Base-by-base conservation (phyloP, 2,888 invertebrate genomes). In the Rosalia funebris region DNA sequence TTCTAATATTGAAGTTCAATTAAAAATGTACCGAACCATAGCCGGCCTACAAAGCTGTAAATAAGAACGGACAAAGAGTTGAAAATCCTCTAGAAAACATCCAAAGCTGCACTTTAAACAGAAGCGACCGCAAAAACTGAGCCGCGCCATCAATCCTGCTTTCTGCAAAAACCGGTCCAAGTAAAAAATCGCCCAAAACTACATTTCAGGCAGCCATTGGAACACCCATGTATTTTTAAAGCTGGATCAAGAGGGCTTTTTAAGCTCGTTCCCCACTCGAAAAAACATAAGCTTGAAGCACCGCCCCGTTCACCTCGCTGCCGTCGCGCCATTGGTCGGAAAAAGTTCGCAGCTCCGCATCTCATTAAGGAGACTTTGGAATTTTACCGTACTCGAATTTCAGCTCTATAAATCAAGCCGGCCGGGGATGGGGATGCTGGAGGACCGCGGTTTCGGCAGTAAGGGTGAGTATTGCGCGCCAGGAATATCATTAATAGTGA, bases 361-460 rank as follows among this genome's bases (percentile, higher is more conserved):
- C 78, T 81, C 81, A 81, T 81, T 81, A 81, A 79, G 79, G 79
- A 79, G 79, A 77, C 79, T 79, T 78, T 76, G 76, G 77, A 77
- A 77, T 80, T 81, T 81, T 80, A 79, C 75, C 73, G 75, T 74
- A 73, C 73, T 73, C 76, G 78, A 79, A 78, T 75, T 77, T 80
- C 79, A 74, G 69, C 80, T 77, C 71, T 77, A 80, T 81, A 80
- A 80, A 80, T 80, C 79, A 78, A 75, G 72, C 70, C 70, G 60
- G 66, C 63, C 57, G 60, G 62, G 72, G 68, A 59, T 57, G 66
- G 70, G 70, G 67, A 32, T 47, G 66, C 59, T 48, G 47, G 45
- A 57, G 61, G 64, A 47, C 57, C 54, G 63, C 66, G 66, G 62
- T 62, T 55, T 57, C 50, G 59, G 65, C 63, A 64, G 69, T 74